Conservation (phyloP, 2,113 vertebrate genomes). For the Ictalurus punctatus region DNA sequence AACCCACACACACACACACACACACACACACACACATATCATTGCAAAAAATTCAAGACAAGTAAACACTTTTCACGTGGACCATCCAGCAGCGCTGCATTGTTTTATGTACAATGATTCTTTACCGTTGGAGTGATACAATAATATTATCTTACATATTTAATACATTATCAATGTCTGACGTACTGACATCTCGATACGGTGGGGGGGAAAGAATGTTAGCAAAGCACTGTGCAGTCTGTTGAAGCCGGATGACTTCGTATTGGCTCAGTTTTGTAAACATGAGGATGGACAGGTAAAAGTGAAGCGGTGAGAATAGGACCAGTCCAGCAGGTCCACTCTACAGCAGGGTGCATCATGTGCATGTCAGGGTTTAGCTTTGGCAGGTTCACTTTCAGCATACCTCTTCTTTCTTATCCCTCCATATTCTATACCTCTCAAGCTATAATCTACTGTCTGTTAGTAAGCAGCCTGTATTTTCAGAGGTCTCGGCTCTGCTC, state of each 20-base stretch:
- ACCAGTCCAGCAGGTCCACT: slow-evolving; percentile 53
- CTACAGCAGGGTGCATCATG: slow-evolving; percentile 47
- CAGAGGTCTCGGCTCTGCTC: neutral
- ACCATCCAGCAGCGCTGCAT: slow-evolving; percentile 50
- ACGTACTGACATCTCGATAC: slow-evolving; percentile 39
- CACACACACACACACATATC: slow-evolving; percentile 1
- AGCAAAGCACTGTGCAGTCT: slow-evolving; percentile 47
- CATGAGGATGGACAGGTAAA: slow-evolving; percentile 48
- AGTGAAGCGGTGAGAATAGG: slow-evolving; percentile 37
- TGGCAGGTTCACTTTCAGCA: slow-evolving; percentile 49
- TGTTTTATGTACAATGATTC: slow-evolving; percentile 46
- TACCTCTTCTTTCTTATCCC: slow-evolving; percentile 9
- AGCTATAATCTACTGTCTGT: slow-evolving; percentile 1
- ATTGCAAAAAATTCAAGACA: slow-evolving; percentile 40
- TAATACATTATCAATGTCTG: slow-evolving; percentile 50
- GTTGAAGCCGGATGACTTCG: slow-evolving; percentile 43
- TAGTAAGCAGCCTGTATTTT: neutral
- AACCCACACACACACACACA: no score
- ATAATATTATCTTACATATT: slow-evolving; percentile 53
- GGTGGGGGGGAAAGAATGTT: neutral
- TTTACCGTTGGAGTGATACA: slow-evolving; percentile 38
- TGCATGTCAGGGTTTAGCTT: slow-evolving; percentile 54
- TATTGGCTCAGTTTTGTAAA: slow-evolving; percentile 57
- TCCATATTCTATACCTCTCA: slow-evolving; percentile 5
- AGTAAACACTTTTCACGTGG: slow-evolving; percentile 46